These are phyloP conservation scores for Cephalopterus ornatus DNA, from an alignment of 2,113 vertebrate genomes.

Conservation along the genomic window DNA sequence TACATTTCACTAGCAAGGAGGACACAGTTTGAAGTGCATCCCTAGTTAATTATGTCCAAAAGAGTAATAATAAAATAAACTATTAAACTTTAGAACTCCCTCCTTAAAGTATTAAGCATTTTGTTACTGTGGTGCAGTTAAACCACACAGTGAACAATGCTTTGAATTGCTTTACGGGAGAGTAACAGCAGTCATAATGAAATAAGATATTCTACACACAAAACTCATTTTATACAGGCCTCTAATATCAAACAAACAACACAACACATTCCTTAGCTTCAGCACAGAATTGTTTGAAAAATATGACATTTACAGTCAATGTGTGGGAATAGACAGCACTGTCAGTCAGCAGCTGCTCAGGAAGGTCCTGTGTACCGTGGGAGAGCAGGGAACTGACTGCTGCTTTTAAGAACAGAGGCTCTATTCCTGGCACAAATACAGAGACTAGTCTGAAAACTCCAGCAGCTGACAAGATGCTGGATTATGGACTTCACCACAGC, in stretches of 20 bases:
- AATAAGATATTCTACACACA: not conserved
- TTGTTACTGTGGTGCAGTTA: constrained; percentile 43
- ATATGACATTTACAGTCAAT: not conserved
- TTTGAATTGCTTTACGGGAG: not conserved
- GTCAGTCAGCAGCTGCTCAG: not conserved
- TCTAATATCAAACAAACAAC: not conserved
- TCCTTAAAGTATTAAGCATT: constrained; percentile 75
- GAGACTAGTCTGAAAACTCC: constrained; percentile 17
- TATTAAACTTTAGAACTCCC: constrained; percentile 79
- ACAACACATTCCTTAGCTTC: not conserved
- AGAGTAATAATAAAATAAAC: constrained; percentile 78
- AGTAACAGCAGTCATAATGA: not conserved
- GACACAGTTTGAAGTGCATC: constrained; percentile 55
- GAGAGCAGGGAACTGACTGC: not conserved
- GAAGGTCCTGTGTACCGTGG: not conserved
- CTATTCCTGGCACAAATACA: constrained; percentile 27
- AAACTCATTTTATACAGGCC: not conserved
- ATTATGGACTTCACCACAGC: not conserved
- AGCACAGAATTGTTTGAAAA: not conserved
- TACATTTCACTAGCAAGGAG: constrained; percentile 55
- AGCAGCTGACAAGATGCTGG: constrained; percentile 11
- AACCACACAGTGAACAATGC: constrained; percentile 1
- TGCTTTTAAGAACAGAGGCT: constrained; percentile 49
- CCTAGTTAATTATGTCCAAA: constrained; percentile 74
- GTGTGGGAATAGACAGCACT: not conserved